Evolutionary conservation across 2,888 invertebrate genomes (phyloP).

Genomic region (Oscheius sp.): DNA sequence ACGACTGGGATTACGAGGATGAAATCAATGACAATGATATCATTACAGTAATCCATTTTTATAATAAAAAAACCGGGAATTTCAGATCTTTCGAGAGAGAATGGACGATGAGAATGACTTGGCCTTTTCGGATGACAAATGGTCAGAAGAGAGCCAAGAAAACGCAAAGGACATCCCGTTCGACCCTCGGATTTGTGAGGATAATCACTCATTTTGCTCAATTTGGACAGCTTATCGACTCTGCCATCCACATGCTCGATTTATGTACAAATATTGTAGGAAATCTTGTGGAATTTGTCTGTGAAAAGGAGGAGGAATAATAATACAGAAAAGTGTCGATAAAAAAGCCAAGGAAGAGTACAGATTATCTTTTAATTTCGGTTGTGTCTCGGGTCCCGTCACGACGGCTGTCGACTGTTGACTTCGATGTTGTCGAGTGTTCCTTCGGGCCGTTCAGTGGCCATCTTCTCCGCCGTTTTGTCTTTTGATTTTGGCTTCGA

Average conservation of each 20-base stretch:
- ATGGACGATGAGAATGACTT: slow-evolving; percentile 5
- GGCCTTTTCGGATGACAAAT: slow-evolving; percentile 23
- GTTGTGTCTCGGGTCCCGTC: too few species aligned
- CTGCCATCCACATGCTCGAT: slow-evolving; percentile 18
- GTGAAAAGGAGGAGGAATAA: too few species aligned
- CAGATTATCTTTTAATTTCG: too few species aligned
- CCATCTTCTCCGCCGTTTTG: too few species aligned
- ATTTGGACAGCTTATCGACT: slow-evolving; percentile 23
- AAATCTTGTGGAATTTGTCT: slow-evolving; percentile 36
- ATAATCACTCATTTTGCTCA: slow-evolving; percentile 33
- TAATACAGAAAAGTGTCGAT: too few species aligned
- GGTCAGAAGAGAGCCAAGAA: slow-evolving; percentile 9
- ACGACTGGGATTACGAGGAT: slow-evolving; percentile 10
- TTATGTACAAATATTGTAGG: slow-evolving; percentile 36
- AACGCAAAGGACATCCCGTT: not conserved
- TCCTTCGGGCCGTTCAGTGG: too few species aligned
- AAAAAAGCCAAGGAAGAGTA: too few species aligned
- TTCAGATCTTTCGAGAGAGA: slow-evolving; percentile 13
- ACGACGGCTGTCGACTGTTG: too few species aligned
- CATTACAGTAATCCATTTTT: not conserved
- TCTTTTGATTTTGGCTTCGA: too few species aligned
- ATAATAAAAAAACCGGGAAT: not conserved
- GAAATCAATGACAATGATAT: slow-evolving; percentile 23
- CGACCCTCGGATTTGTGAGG: slow-evolving; percentile 31
- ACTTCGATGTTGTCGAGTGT: too few species aligned